phyloP scores from a whole-genome alignment of 2,888 invertebrate species.

The Pharmacophagus antenor region DNA sequence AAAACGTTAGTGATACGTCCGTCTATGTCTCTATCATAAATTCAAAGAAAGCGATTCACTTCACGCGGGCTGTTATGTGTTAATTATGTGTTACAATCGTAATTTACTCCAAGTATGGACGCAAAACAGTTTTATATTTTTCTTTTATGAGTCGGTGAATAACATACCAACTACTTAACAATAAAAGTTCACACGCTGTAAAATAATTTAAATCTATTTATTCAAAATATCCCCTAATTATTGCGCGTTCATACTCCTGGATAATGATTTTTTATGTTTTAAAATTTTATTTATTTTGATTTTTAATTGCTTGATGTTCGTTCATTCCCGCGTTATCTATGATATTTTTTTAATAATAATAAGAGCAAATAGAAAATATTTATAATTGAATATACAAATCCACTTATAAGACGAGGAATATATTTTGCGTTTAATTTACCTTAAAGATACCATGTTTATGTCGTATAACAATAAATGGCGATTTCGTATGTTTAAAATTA shows the following conservation, averaged over 20 bases:
- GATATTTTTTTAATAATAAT: too few species aligned
- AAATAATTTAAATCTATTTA: too few species aligned
- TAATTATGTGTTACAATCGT: constrained; percentile 14
- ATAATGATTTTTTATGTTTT: too few species aligned
- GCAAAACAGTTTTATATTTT: constrained; percentile 31
- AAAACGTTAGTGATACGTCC: constrained; percentile 24
- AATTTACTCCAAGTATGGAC: too few species aligned
- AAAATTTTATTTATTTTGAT: too few species aligned
- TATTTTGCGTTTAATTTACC: not conserved
- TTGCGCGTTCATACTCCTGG: too few species aligned
- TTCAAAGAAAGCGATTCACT: constrained; percentile 1
- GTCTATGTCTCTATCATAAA: constrained; percentile 25
- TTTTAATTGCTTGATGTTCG: too few species aligned
- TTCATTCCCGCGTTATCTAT: too few species aligned
- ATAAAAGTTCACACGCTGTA: too few species aligned
- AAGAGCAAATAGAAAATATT: too few species aligned
- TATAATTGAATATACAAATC: not conserved
- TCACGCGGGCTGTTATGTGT: constrained; percentile 17
- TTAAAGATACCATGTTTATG: not conserved
- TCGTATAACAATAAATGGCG: too few species aligned
- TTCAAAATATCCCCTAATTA: not conserved
- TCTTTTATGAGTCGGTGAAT: not conserved
- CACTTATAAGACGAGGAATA: not conserved
- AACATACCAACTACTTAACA: not conserved
- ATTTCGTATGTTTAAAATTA: too few species aligned